A percentile compares a stretch with the other conserved stretches of the same genome.
Evolutionary conservation across 2,888 invertebrate genomes (phyloP).

Genomic region (Acronicta aceris): DNA sequence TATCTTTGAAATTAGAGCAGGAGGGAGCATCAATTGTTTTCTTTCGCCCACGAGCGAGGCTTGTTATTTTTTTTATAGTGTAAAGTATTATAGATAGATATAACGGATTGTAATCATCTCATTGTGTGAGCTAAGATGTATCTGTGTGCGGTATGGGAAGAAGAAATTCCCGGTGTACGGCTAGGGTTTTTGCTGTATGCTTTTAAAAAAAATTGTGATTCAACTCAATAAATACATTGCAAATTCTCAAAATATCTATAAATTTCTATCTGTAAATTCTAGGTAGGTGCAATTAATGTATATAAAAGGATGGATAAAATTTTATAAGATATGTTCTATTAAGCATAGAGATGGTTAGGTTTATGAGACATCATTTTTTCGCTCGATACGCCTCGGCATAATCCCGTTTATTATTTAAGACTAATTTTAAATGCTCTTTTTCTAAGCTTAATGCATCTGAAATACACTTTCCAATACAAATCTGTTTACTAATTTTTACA

Average conservation of each 20-base stretch:
- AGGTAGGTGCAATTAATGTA: no score
- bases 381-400: no score
- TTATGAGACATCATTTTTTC: no score
- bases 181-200: background rate
- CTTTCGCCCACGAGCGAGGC: slow-evolving; percentile 84
- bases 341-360: no score
- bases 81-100: slow-evolving; percentile 79
- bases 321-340: no score
- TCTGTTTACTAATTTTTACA: no score
- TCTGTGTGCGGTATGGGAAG: slow-evolving; percentile 66
- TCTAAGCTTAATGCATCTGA: background rate
- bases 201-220: background rate
- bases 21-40: slow-evolving; percentile 86
- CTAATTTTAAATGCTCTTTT: no score
- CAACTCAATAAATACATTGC: background rate
- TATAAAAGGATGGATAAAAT: no score
- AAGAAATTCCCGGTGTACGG: slow-evolving; percentile 60
- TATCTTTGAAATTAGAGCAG: slow-evolving; percentile 87
- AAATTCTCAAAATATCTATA: no score
- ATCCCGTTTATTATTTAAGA: no score
- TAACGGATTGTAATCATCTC: slow-evolving; percentile 89
- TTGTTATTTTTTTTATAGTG: slow-evolving; percentile 80
- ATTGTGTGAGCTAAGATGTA: slow-evolving; percentile 86
- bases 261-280: no score
- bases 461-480: no score